Evolutionary conservation across 2,797 vertebrate genomes (phyloP).

Genomic region (Hyperoplus lanceolatus): DNA sequence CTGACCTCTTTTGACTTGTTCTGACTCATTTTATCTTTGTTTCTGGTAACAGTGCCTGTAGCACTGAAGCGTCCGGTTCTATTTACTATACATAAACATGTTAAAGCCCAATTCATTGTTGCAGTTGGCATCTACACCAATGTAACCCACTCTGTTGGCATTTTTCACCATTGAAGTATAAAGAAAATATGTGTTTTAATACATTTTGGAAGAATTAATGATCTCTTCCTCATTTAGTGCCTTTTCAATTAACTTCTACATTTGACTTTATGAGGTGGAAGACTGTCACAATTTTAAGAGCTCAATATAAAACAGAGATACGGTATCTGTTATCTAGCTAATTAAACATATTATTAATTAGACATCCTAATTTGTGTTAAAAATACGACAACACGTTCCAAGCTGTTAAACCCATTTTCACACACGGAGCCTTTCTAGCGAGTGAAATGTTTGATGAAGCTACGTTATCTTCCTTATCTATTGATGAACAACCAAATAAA

Average conservation of each 20-base stretch:
- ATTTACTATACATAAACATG: conserved; percentile 5
- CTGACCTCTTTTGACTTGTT: conserved; percentile 9
- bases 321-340: background rate
- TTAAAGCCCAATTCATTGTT: conserved; percentile 17
- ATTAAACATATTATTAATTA: background rate
- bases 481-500: conserved; percentile 9
- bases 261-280: background rate
- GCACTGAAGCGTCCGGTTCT: background rate
- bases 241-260: background rate
- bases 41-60: conserved; percentile 1
- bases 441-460: conserved; percentile 6
- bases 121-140: background rate
- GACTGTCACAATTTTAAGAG: background rate
- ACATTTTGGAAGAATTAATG: background rate
- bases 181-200: background rate
- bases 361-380: background rate
- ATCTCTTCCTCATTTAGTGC: background rate
- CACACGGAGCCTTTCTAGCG: background rate
- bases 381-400: background rate
- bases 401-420: conserved; percentile 4
- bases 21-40: conserved; percentile 35
- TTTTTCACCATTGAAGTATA: background rate
- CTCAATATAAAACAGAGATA: background rate
- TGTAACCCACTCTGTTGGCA: background rate
- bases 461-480: background rate